Evolutionary conservation across 2,888 invertebrate species (phyloP), one percentile per base, ranked within the genome.

Genomic region (Nemotelus pantherinus): DNA sequence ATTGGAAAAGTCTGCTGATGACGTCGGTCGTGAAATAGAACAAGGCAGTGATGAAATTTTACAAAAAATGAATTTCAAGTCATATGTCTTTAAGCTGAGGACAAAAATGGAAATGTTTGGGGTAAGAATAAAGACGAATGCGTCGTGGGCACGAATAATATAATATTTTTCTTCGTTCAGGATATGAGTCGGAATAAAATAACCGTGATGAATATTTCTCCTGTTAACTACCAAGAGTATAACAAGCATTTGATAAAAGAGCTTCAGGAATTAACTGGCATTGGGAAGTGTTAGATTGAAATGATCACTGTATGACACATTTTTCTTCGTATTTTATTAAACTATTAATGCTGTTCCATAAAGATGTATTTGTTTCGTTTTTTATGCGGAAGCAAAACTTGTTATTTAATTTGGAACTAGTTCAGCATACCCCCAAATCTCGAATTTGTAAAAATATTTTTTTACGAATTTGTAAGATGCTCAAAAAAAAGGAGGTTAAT

Each of bases 61-160:
- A 82, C 90, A 92, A 44, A 90, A 92, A 4, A 91, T 94, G 47
- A 91, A 92, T 82, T 98, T 98, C 86, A 92, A 91, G 83, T 91
- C 92, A 0, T 95, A 91, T 84, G 89, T 94, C 48, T 94, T 98
- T 85, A 95, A 94, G 86, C 89, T 98, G 82, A 90, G 97, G 77
- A 93, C 94, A 50, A 97, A 96, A 88, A 91, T 95, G 88, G 99
- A 99, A 87, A 93, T 91, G 9, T 99, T 93, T 85, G 97, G 96
- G 85, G 97, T 96, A 88, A 91, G 92, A 90, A 10, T 50, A 48
- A 25, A 70, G 3, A n/a, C 7, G 2, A 25, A 25, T 48, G 5
- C 47, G 3, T 72, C 47, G 44, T 67, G 9, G 44, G 44, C 43
- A 79, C 76, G 39, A 3, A 50, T 78, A 25, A 78, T 41, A 53